Base-by-base conservation (phyloP, 2,113 vertebrate species). In the Herpetotheres cachinnans region DNA sequence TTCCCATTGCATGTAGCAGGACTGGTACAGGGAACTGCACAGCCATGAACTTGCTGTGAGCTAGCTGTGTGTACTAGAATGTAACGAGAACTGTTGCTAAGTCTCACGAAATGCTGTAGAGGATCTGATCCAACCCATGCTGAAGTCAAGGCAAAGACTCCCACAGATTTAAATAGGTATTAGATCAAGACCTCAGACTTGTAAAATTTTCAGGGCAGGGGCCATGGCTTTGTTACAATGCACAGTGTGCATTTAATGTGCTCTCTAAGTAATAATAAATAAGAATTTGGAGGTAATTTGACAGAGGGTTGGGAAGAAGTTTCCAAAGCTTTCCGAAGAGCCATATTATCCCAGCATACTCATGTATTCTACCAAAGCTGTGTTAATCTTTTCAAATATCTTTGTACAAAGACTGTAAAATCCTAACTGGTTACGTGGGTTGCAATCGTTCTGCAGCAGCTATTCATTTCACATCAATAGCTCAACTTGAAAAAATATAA, bases 131-230 rank as follows among this genome's bases (percentile, higher is more conserved):
- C 92, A 93, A 86, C 55, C 82, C 92, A 73, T 42, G 13, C 42
- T 77, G 81, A 91, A 94, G 77, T 73, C 94, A 93, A 86, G 83
- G 81, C 69, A 93, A 92, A 89, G 77, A 82, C 86, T 95, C 83
- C 34, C 69, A 95, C 77, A 87, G 77, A 77, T 91, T 95, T 95
- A 89, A 97, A 65, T 36, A 91, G 88, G 88, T 85, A 92, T 63
- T 83, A 82, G 44, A 79, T 86, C 63, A 85, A 91, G 95, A 62
- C 49, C 61, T 95, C 83, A 89, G 69, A 76, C 69, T 82, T 85
- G 56, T 93, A 94, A 95, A 93, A 84, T 93, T 77, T 91, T 91
- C 89, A 80, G 86, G 86, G 77, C 70, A 95, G 82, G 42, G 82
- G 87, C 67, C 63, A 55, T 47, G 58, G 30, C 84, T 96, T 96